These are phyloP conservation scores for Nyctalus aviator DNA, from an alignment of 2,797 vertebrate genomes.

Conservation along the genomic window DNA sequence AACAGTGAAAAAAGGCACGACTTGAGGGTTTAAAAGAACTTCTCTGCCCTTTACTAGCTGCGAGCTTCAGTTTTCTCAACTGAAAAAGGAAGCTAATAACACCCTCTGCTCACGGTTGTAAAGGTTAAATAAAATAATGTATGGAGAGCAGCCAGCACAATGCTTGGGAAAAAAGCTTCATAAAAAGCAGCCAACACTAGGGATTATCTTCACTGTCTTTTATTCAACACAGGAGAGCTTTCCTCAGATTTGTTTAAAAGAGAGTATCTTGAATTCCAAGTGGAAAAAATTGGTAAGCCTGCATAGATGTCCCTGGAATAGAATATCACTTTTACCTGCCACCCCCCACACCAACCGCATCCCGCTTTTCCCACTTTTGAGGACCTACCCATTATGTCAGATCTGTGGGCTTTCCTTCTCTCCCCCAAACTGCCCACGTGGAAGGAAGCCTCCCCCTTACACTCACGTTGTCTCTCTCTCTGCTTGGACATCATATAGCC, in stretches of 20 bases:
- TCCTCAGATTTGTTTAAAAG: slow-evolving; percentile 42
- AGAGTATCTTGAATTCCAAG: background rate
- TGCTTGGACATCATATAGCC: slow-evolving; percentile 96
- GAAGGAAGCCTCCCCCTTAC: background rate
- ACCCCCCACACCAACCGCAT: background rate
- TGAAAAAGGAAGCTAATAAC: background rate
- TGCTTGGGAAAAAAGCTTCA: background rate
- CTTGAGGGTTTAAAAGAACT: background rate
- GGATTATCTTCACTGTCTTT: background rate
- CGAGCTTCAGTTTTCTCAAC: background rate
- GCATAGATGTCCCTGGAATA: background rate
- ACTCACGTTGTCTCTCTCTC: slow-evolving; percentile 95
- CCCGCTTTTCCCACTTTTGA: background rate
- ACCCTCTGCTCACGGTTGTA: background rate
- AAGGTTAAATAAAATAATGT: background rate
- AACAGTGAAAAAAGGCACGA: background rate
- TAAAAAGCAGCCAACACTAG: background rate
- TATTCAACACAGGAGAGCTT: slow-evolving; percentile 5
- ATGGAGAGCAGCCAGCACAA: background rate
- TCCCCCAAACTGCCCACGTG: background rate
- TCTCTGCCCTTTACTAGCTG: background rate
- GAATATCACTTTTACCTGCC: background rate
- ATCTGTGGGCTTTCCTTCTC: background rate
- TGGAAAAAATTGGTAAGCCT: background rate
- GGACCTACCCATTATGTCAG: background rate